Evolutionary conservation across 1,140 invertebrate species (phyloP).

Genomic region (Octopus sinensis): DNA sequence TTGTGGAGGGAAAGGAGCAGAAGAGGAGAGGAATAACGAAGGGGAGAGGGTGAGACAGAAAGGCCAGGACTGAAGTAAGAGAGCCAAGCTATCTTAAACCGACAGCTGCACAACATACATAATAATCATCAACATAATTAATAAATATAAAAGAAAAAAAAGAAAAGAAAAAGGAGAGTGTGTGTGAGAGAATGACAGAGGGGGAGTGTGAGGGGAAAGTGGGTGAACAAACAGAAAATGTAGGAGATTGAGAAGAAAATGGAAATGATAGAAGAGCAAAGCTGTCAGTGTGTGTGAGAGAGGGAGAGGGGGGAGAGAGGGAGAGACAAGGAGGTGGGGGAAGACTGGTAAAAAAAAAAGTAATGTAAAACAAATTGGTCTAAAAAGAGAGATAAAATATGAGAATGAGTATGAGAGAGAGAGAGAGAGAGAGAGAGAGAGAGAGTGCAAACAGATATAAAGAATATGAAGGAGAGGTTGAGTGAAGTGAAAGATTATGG

Average conservation of each 20-base stretch:
- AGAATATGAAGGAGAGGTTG: not conserved
- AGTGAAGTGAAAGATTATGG: not conserved
- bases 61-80: too few relatives aligned
- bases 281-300: constrained; percentile 7
- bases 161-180: not conserved
- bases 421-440: constrained; percentile 3
- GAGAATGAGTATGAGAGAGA: not conserved
- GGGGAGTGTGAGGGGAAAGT: too few relatives aligned
- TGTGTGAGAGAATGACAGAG: not conserved
- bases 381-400: not conserved
- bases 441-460: not conserved
- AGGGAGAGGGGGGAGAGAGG: not conserved
- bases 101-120: too few relatives aligned
- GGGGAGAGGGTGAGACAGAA: too few relatives aligned
- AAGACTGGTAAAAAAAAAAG: not conserved
- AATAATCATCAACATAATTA: too few relatives aligned
- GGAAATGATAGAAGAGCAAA: not conserved
- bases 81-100: too few relatives aligned
- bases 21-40: too few relatives aligned
- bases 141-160: not conserved
- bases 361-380: not conserved
- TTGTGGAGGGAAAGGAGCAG: too few relatives aligned
- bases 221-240: too few relatives aligned
- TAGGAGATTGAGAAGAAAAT: not conserved
- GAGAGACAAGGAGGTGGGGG: not conserved